Evolutionary conservation across 2,113 vertebrate genomes (phyloP).

Genomic region (Conger conger): DNA sequence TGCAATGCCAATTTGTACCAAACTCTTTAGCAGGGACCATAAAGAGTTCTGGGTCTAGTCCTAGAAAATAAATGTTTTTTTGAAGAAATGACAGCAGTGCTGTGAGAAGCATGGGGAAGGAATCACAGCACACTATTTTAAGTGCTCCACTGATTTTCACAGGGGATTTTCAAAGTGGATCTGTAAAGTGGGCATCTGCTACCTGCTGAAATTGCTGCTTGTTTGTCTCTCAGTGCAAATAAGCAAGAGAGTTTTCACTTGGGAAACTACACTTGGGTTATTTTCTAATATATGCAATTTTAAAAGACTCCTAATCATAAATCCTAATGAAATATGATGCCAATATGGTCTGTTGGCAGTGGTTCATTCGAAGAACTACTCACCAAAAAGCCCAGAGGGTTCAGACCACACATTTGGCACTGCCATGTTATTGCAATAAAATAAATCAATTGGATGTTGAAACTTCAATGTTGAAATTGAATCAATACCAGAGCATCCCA

Average conservation of each 20-base stretch:
- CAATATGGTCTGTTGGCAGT: neutral
- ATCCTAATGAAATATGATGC: neutral
- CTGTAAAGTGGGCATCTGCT: neutral
- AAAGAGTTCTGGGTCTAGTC: neutral
- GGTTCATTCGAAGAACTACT: neutral
- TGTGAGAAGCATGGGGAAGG: neutral
- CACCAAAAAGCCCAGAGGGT: neutral
- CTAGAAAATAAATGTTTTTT: constrained; percentile 2
- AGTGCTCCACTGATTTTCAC: neutral
- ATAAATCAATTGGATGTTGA: constrained; percentile 4
- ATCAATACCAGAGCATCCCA: neutral
- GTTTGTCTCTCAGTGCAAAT: neutral
- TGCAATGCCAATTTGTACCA: neutral
- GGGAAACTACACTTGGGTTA: neutral
- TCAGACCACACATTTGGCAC: neutral
- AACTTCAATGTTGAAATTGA: neutral
- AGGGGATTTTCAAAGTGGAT: neutral
- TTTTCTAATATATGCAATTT: neutral
- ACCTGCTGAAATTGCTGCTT: neutral
- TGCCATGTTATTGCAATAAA: neutral
- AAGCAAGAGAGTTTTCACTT: neutral
- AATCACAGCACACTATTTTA: neutral
- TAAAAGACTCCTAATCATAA: neutral
- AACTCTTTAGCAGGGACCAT: neutral
- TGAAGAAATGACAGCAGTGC: constrained; percentile 1